Conservation (phyloP, 1,140 invertebrate species). For the Hyposmocoma kahamanoa region DNA sequence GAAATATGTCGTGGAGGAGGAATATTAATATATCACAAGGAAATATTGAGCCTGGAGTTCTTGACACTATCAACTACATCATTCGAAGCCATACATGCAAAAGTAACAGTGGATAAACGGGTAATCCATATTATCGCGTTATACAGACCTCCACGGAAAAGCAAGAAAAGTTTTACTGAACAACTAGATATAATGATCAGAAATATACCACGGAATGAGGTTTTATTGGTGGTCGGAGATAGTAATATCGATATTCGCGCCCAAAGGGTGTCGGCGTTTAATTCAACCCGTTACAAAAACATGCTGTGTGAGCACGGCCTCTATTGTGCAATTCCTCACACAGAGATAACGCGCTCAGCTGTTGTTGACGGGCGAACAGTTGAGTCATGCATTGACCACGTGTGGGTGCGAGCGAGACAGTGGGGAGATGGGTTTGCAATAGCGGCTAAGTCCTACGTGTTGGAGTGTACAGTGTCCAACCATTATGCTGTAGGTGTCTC, state of each 20-base stretch:
- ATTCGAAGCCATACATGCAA: too few species aligned
- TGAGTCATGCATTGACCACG: not conserved
- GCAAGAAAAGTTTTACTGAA: not conserved
- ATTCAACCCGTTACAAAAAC: not conserved
- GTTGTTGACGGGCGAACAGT: not conserved
- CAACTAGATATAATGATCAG: not conserved
- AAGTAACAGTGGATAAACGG: too few species aligned
- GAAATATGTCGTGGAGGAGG: too few species aligned
- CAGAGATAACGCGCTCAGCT: not conserved
- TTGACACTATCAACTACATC: too few species aligned
- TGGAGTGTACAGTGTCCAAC: not conserved
- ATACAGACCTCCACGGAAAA: not conserved
- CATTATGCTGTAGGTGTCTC: not conserved
- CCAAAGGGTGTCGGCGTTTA: not conserved
- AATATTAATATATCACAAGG: too few species aligned
- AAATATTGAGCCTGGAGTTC: too few species aligned
- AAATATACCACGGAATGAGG: not conserved
- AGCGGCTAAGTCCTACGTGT: not conserved
- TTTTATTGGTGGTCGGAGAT: not conserved
- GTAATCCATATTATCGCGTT: not conserved
- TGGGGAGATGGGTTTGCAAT: too few species aligned
- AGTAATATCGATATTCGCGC: not conserved
- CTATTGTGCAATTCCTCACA: not conserved
- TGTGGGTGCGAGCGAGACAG: not conserved
- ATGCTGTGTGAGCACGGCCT: not conserved